These are phyloP conservation scores for Microcebus griseorufus DNA, from an alignment of 2,113 vertebrate genomes.

Conservation along the genomic window DNA sequence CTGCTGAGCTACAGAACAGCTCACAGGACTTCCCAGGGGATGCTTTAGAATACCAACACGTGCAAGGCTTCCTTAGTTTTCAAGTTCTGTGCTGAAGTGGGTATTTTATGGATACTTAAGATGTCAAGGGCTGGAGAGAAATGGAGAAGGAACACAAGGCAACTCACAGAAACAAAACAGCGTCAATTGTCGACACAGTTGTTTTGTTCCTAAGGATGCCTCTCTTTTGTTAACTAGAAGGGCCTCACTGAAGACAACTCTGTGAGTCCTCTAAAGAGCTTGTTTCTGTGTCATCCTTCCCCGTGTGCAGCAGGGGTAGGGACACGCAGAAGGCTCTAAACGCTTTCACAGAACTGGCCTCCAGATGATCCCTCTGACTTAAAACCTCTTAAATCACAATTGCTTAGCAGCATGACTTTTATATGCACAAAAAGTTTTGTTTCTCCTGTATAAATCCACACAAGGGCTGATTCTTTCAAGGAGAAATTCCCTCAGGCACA, in stretches of 20 bases:
- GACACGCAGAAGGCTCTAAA: not conserved
- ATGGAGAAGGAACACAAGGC: not conserved
- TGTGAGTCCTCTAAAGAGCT: not conserved
- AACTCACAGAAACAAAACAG: not conserved
- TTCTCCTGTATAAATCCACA: not conserved
- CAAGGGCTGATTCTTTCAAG: not conserved
- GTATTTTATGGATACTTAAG: not conserved
- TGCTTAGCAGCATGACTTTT: not conserved
- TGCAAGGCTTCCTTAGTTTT: not conserved
- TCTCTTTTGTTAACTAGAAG: not conserved
- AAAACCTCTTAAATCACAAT: not conserved
- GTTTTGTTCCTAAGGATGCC: not conserved
- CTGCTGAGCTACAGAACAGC: not conserved
- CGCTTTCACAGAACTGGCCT: not conserved
- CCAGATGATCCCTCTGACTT: not conserved
- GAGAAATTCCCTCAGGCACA: constrained; percentile 11
- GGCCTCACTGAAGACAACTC: not conserved
- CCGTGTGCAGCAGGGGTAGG: rapidly evolving
- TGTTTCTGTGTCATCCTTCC: not conserved
- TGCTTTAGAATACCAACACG: not conserved
- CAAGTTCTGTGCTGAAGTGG: not conserved
- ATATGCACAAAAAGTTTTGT: not conserved
- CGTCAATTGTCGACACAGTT: not conserved
- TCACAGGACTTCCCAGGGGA: not conserved
- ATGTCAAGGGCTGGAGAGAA: not conserved